A percentile compares a stretch with the other conserved stretches of the same genome.
Evolutionary conservation across 1,140 invertebrate species (phyloP).

Genomic region (Drosophila ogumai): DNA sequence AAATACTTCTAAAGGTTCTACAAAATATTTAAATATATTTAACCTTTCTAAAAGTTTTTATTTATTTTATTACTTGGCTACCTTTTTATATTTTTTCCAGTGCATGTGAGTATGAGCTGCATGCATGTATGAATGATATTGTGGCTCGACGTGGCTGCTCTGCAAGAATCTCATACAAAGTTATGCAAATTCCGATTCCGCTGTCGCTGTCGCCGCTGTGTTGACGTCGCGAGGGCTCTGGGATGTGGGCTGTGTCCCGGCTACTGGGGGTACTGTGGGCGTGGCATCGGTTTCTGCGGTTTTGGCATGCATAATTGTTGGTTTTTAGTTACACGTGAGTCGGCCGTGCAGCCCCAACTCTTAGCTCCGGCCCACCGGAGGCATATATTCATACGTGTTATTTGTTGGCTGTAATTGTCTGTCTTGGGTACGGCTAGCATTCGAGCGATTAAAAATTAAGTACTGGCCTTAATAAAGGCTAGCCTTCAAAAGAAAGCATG

Average conservation of each 20-base stretch:
- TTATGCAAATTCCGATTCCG: slow-evolving; percentile 81
- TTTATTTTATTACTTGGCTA: background rate
- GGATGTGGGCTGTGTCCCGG: slow-evolving; percentile 29
- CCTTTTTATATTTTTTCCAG: slow-evolving; percentile 1
- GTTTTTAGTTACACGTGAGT: slow-evolving; percentile 79
- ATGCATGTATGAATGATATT: slow-evolving; percentile 82
- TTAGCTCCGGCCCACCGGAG: background rate
- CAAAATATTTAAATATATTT: background rate
- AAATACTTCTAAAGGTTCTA: background rate
- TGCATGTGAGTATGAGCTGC: slow-evolving; percentile 34
- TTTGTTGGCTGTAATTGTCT: slow-evolving; percentile 45
- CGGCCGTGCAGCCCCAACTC: slow-evolving; percentile 16
- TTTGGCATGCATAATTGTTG: slow-evolving; percentile 81
- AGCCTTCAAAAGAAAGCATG: background rate
- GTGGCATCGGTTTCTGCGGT: slow-evolving; percentile 76
- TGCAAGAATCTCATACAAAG: slow-evolving; percentile 82
- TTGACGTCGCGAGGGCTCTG: slow-evolving; percentile 24
- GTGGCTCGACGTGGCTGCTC: slow-evolving; percentile 62
- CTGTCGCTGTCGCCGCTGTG: slow-evolving; percentile 54
- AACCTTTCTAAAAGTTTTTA: too few species aligned
- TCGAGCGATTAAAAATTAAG: slow-evolving; percentile 22
- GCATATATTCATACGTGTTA: slow-evolving; percentile 14
- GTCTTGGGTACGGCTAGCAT: slow-evolving; percentile 3
- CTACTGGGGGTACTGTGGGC: slow-evolving; percentile 21
- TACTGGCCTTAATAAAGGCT: background rate